Evolutionary conservation across 2,888 invertebrate species (phyloP), one percentile per base, ranked within the genome.

Genomic region (Caenorhabditis doughertyi): DNA sequence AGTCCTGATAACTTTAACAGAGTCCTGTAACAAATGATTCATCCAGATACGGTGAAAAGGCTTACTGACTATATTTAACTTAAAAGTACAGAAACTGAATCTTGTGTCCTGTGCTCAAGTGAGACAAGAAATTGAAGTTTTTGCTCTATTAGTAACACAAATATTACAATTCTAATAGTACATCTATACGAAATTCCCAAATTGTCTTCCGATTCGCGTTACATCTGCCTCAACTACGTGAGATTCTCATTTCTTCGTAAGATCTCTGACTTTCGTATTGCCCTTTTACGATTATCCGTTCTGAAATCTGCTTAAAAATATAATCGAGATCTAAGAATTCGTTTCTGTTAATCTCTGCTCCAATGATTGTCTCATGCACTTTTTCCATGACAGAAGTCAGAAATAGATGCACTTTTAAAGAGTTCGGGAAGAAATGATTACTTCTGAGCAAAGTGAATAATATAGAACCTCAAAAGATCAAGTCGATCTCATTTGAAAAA

Each of bases 201-300:
- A 39, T 18, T 18, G 7, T 18, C 18, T 3, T 47, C 44, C 44
- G 44, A 47, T 47, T 47, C 18, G 44, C 44, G 18, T 47, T 18
- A 47, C 44, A n/a, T n/a, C n/a, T n/a, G n/a, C n/a, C n/a, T n/a
- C n/a, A 13, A 18, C n/a, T 47, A 47, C 44, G 44, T 47, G 44
- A 47, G 7, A 13, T 47, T 8, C 18, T 3, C n/a, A 5, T 13
- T n/a, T n/a, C 18, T 47, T 2, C 5, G 44, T 27, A n/a, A 25
- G 60, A 58, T 42, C 42, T 60, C 16, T 25, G 60, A 23, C 60
- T n/a, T 23, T 3, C 13, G n/a, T 27, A 42, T 13, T 58, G 55
- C n/a, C 29, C 55, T 58, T 39, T 58, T 58, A 39, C 35, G 8
- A 58, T 13, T 11, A 42, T 25, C 42, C 42, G 60, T 60, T 42